Evolutionary conservation across 53 echinoderm and acorn worm genomes (phyloP).

Genomic region (Henricia sp.): DNA sequence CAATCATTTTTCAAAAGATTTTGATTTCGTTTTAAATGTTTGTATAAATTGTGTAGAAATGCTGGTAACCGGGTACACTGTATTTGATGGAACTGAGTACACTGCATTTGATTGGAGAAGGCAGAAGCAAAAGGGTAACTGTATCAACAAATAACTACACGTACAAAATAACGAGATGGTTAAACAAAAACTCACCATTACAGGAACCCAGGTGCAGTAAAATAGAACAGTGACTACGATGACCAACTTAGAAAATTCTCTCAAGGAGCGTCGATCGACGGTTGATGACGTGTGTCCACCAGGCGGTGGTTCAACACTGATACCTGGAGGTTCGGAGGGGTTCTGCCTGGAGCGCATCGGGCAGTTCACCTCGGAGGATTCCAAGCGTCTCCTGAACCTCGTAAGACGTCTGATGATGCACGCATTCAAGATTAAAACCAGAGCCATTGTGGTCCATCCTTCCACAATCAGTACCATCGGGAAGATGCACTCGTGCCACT

Average conservation of each 20-base stretch:
- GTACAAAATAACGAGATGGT: too few relatives aligned
- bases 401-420: conserved; percentile 74
- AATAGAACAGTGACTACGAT: conserved; percentile 91
- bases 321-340: not conserved
- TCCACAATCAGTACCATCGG: conserved; percentile 83
- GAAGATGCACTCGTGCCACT: conserved; percentile 77
- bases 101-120: too few relatives aligned
- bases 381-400: conserved; percentile 74
- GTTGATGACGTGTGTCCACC: conserved; percentile 1
- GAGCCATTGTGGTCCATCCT: conserved; percentile 87
- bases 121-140: too few relatives aligned
- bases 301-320: not conserved
- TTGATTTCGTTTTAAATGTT: too few relatives aligned
- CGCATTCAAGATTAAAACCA: conserved; percentile 82
- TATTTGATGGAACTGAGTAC: too few relatives aligned
- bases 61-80: too few relatives aligned
- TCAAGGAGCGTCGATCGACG: conserved; percentile 68
- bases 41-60: too few relatives aligned
- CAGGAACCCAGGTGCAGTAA: conserved; percentile 96
- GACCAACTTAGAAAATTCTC: conserved; percentile 90
- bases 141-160: too few relatives aligned
- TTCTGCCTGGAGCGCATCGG: conserved; percentile 6
- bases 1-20: too few relatives aligned
- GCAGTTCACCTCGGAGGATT: conserved; percentile 15
- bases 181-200: conserved; percentile 94